phyloP scores from a whole-genome alignment of 2,113 vertebrate species.

The Bubalus kerabau region DNA sequence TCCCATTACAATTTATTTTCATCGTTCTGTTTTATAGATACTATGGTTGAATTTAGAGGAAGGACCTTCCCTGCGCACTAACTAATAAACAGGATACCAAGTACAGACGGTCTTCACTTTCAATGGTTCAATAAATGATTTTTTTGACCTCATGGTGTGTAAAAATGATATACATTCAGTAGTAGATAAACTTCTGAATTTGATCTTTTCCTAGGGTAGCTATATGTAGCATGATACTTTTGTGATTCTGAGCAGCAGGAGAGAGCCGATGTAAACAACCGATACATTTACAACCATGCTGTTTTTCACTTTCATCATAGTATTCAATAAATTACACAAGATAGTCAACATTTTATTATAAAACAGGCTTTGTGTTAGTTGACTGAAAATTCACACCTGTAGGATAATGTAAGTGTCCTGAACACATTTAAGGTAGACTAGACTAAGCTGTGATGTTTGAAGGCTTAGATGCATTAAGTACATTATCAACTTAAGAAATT shows the following conservation, averaged over 20 bases:
- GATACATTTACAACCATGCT: background rate
- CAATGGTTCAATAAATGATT: no score
- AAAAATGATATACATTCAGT: background rate
- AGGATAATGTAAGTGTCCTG: background rate
- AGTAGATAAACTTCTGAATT: background rate
- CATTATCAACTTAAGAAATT: background rate
- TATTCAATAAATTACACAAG: background rate
- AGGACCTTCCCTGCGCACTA: background rate
- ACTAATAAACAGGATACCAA: background rate
- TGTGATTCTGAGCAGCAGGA: background rate
- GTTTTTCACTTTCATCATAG: background rate
- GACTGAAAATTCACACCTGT: background rate
- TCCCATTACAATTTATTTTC: background rate
- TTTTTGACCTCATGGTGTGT: background rate
- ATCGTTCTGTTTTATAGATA: background rate
- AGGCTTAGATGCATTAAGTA: background rate
- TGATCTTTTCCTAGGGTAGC: background rate
- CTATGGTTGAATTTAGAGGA: background rate
- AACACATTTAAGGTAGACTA: background rate
- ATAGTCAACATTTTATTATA: background rate
- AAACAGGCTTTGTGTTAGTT: background rate
- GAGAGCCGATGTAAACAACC: background rate
- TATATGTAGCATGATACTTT: background rate
- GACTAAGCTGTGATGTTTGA: background rate
- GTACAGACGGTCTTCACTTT: background rate